Percentiles rank a stretch among this genome's conserved stretches.
Conservation (phyloP, 1,140 invertebrate genomes). For the Triops cancriformis region DNA sequence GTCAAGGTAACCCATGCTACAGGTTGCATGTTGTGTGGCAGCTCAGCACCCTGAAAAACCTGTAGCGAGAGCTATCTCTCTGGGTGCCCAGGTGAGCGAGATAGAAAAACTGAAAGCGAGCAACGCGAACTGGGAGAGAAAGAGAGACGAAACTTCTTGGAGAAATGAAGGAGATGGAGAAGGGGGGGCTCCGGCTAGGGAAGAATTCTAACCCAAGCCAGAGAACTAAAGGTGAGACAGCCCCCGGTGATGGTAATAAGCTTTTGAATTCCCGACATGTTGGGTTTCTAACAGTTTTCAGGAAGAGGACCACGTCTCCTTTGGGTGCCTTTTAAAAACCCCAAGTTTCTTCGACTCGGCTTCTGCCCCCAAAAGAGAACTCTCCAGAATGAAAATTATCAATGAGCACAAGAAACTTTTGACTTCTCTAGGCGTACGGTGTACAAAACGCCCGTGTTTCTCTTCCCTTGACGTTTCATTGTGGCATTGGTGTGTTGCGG, state of each 20-base stretch:
- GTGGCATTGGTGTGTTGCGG: neutral
- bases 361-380: no score
- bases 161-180: neutral
- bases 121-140: neutral
- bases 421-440: neutral
- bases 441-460: neutral
- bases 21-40: conserved; percentile 2
- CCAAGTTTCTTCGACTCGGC: no score
- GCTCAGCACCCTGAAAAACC: conserved; percentile 3
- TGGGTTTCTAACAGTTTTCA: neutral
- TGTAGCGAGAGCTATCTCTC: neutral
- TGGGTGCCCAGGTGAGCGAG: neutral
- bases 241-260: neutral
- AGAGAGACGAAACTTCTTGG: neutral
- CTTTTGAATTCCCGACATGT: conserved; percentile 5
- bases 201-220: neutral
- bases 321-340: no score
- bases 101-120: no score
- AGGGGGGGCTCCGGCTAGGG: neutral
- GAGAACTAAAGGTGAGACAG: neutral
- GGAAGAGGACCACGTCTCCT: no score
- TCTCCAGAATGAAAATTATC: neutral
- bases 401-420: neutral
- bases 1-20: conserved; percentile 5
- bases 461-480: neutral